Evolutionary conservation across 1,140 invertebrate genomes (phyloP), one percentile per base, ranked within the genome.

Genomic region (Drosophila cardini): DNA sequence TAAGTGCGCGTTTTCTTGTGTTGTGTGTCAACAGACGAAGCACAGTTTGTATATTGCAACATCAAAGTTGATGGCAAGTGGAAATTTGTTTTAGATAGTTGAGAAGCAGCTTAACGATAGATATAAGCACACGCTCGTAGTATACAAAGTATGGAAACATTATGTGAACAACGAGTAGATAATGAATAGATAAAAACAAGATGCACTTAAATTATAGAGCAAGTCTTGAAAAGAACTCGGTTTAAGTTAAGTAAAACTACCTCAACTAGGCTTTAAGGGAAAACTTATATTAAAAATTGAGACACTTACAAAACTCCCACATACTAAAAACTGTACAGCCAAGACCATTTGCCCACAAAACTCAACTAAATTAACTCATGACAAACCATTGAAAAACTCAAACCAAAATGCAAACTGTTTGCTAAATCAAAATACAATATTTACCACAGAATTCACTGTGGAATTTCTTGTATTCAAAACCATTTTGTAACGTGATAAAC

Each of bases 1-100:
- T 67, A 67, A 72, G 63, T 60, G 63, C 46, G 53, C 55, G 72
- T 52, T 73, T 68, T 26, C 21, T 26, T 26, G 38, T 85, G 78
- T 82, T 76, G 65, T 73, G 76, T 81, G 81, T 85, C 81, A 86
- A 86, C 81, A 86, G 68, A 65, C 56, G 67, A 61, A 64, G 57
- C 67, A 80, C 72, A 69, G 72, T 67, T 68, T 80, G 70, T 80
- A 71, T 80, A 76, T 76, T 80, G 80, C 73, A 70, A 60, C 76
- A 81, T 81, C 73, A 69, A 55, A 80, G 43, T 76, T 64, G 65
- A 53, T 70, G 62, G 63, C 63, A 70, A 78, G 63, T 77, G 65
- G 48, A 77, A 85, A 85, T 80, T 84, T 74, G 53, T 50, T 80
- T 64, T 64, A 46, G 52, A 48, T 68, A 84, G 79, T 80, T 77